A percentile compares a stretch with the other conserved stretches of the same genome.
phyloP scores from a whole-genome alignment of 2,113 vertebrate genomes.

The Rattus norvegicus region GRCr8 NC_086020.1:34983001-34983500 shows the following conservation, averaged over 20 bases:
- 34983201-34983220: neutral
- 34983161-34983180: constrained; percentile 1
- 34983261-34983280: neutral
- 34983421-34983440: neutral
- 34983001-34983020: neutral
- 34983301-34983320: neutral
- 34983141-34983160: neutral
- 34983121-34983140: neutral
- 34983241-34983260: neutral
- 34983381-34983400: neutral
- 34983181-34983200: neutral
- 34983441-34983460: neutral
- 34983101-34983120: neutral
- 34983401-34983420: neutral
- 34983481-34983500: neutral
- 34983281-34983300: neutral
- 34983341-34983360: neutral
- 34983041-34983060: neutral
- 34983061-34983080: neutral
- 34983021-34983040: neutral
- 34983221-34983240: constrained; percentile 11
- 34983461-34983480: neutral
- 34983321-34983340: neutral
- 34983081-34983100: neutral
- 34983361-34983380: neutral